Percentiles rank a stretch among this genome's conserved stretches.
These are phyloP conservation scores for Anolis apletophallus DNA, from an alignment of 2,797 vertebrate species.

Conservation along the genomic window DNA sequence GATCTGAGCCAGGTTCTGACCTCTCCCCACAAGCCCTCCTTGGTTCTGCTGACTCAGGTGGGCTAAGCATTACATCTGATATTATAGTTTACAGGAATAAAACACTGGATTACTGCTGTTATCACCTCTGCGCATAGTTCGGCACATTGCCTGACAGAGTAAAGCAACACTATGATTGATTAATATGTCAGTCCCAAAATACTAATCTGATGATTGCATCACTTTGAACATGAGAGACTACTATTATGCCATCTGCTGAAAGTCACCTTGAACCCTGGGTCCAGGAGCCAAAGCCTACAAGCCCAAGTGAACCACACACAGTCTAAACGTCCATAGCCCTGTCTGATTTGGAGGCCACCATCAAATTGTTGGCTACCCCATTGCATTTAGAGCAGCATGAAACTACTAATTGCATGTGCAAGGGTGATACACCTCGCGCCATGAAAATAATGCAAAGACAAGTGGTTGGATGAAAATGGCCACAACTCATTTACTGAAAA, in stretches of 20 bases:
- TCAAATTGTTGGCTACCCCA: background rate
- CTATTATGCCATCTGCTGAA: background rate
- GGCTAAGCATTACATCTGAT: constrained; percentile 13
- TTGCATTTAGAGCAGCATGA: background rate
- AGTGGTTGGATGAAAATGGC: too few relatives aligned
- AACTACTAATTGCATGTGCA: too few relatives aligned
- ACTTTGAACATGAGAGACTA: constrained; percentile 31
- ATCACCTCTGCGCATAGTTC: constrained; percentile 3
- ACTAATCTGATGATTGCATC: constrained; percentile 44
- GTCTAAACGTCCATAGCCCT: background rate
- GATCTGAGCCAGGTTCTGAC: background rate
- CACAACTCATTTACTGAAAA: too few relatives aligned
- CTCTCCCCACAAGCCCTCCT: background rate
- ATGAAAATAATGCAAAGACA: too few relatives aligned
- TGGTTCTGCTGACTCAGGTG: constrained; percentile 31
- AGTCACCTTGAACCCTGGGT: constrained; percentile 24
- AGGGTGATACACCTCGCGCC: too few relatives aligned
- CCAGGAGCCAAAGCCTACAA: background rate
- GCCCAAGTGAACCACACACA: too few relatives aligned
- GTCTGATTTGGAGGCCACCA: background rate
- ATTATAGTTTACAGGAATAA: constrained; percentile 8
- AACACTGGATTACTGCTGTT: constrained; percentile 18
- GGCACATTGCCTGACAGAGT: background rate
- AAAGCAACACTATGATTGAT: constrained; percentile 29
- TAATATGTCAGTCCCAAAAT: constrained; percentile 28